Conservation (phyloP, 2,797 vertebrate genomes). For the Pagetopsis macropterus region DNA sequence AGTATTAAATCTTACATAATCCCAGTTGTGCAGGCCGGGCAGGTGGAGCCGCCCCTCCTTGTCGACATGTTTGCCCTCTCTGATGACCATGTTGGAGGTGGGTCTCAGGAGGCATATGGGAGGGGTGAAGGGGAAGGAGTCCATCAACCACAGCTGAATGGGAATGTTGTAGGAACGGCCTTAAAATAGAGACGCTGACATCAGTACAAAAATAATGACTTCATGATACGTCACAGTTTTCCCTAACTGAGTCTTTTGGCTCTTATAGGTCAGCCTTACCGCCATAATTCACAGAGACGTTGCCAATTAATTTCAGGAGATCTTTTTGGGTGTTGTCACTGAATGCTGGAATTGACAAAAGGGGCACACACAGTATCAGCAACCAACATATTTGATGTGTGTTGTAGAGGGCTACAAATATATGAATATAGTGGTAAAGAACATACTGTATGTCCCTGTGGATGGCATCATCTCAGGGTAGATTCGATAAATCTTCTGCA, state of each 20-base stretch:
- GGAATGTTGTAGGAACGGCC: conserved; percentile 94
- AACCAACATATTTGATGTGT: not conserved
- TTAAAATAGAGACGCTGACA: conserved; percentile 46
- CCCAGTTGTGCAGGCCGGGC: conserved; percentile 93
- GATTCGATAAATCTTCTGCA: conserved; percentile 85
- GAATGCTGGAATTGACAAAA: conserved; percentile 84
- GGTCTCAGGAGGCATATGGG: conserved; percentile 94
- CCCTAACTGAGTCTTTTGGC: no score
- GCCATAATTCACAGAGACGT: conserved; percentile 89
- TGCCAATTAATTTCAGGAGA: conserved; percentile 91
- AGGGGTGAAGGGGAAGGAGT: conserved; percentile 96
- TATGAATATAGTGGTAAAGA: not conserved
- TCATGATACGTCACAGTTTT: not conserved
- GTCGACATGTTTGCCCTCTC: conserved; percentile 93
- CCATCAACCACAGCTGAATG: conserved; percentile 92
- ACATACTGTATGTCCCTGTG: conserved; percentile 92
- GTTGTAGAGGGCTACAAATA: not conserved
- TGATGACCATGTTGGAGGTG: conserved; percentile 91
- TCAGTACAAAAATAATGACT: conserved; percentile 12
- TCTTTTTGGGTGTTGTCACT: conserved; percentile 93
- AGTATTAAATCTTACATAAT: conserved; percentile 85
- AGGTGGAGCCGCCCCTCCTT: conserved; percentile 89
- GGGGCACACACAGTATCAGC: not conserved
- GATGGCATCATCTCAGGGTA: conserved; percentile 86
- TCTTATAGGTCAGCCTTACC: conserved; percentile 77